Evolutionary conservation across 2,113 vertebrate genomes (phyloP), one percentile per base, ranked within the genome.

Genomic region (Centropristis striata): DNA sequence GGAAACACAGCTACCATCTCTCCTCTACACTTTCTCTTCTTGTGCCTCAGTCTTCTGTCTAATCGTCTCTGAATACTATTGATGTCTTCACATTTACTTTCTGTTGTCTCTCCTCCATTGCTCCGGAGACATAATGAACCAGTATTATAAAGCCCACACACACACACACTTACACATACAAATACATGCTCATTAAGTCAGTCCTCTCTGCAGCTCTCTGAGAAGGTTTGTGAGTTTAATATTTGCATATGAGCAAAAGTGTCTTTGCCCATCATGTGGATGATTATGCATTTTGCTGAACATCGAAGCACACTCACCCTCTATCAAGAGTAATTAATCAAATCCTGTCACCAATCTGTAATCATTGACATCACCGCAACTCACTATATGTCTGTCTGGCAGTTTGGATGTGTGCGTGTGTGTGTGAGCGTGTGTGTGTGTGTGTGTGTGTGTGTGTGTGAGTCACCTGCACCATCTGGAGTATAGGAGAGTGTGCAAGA

Each of bases 381-480:
- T 88, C 83, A 88, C 90, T 85, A 87, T 86, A 87, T 80, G 81
- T 90, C 83, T 85, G 84, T 86, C 86, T 90, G 79, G 75, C 84
- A 83, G 80, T 79, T 61, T 87, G 68, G 55, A 49, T 51, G 63
- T 81, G 67, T 75, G 69, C 72, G 78, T 73, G 41, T 54, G 81
- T 74, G 75, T 32, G 32, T 32, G 32, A 4, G 32, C 6, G 32
- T 32, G 32, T 32, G 32, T 32, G 75, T 81, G 82, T 84, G 36
- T 53, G 61, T 67, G 76, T 78, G 73, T 64, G 41, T 73, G 76
- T 76, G 71, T 71, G 78, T 70, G 81, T 80, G 66, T 69, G 86
- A 89, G 87, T 92, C 90, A 93, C 91, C 90, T 88, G 83, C 87
- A 93, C 94, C 95, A 95, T 95, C 93, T 95, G 94, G 92, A 93